Evolutionary conservation across 2,888 invertebrate genomes (phyloP).

Genomic region (Trypoxylon attenuatum): DNA sequence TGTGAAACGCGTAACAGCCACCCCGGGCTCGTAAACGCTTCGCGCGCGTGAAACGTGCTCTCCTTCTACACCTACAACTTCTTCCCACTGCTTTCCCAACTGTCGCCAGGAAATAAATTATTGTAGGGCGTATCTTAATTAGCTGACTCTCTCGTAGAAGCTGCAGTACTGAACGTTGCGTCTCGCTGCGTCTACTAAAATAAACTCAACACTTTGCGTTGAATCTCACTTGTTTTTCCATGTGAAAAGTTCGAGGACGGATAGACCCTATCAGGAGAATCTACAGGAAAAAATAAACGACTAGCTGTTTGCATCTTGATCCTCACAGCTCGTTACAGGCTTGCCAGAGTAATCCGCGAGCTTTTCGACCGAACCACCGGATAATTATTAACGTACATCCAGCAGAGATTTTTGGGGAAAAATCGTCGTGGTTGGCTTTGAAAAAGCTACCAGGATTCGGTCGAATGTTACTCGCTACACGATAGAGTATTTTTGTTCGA

Average conservation of each 20-base stretch:
- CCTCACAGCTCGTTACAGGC: slow-evolving; percentile 35
- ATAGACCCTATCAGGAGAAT: no score
- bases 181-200: no score
- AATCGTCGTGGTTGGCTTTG: no score
- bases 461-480: no score
- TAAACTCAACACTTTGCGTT: no score
- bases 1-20: not conserved
- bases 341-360: slow-evolving; percentile 36
- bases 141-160: slow-evolving; percentile 3
- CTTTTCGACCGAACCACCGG: slow-evolving; percentile 35
- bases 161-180: not conserved
- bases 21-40: not conserved
- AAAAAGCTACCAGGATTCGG: no score
- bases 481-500: no score
- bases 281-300: slow-evolving; percentile 36
- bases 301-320: slow-evolving; percentile 37
- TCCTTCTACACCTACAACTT: slow-evolving; percentile 1
- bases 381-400: slow-evolving; percentile 55
- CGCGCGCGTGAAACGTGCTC: no score
- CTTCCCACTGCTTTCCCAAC: not conserved
- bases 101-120: not conserved
- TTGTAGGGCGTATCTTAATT: not conserved
- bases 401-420: no score
- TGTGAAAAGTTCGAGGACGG: no score
- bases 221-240: no score